Evolutionary conservation across 37 sponge, comb jelly and placozoan species (phyloP).

Genomic region (Beroe ovata): DNA sequence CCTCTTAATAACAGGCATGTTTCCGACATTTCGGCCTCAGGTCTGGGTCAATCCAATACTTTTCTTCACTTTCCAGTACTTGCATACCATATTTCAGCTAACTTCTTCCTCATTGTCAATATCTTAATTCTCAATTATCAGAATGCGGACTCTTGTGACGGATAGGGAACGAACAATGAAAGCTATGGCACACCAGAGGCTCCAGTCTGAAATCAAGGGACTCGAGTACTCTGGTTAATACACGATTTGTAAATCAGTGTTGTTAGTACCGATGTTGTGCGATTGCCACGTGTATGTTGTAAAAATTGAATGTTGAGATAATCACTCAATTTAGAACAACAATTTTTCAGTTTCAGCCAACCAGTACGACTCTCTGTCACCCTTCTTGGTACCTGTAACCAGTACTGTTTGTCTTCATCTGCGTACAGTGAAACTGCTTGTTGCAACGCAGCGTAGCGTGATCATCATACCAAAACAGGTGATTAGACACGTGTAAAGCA

Average conservation of each 20-base stretch:
- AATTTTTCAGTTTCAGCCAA: constrained; percentile 41
- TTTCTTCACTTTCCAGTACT: too few species aligned
- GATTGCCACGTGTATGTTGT: too few species aligned
- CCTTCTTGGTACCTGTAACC: constrained; percentile 56
- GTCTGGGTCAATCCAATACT: too few species aligned
- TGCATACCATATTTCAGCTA: too few species aligned
- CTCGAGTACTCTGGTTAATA: constrained; percentile 50
- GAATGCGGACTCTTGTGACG: neutral
- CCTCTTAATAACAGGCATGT: too few species aligned
- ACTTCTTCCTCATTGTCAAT: too few species aligned
- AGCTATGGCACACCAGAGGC: constrained; percentile 18
- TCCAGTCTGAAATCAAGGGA: constrained; percentile 29
- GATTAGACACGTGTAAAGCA: too few species aligned
- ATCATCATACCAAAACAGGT: constrained; percentile 64
- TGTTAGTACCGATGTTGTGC: too few species aligned
- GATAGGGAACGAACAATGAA: constrained; percentile 41
- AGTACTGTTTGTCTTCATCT: constrained; percentile 63
- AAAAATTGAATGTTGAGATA: too few species aligned
- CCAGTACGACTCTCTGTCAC: constrained; percentile 67
- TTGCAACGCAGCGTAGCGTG: constrained; percentile 59
- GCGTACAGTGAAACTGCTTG: constrained; percentile 42
- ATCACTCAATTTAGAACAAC: neutral
- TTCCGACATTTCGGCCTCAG: too few species aligned
- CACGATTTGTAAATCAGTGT: too few species aligned
- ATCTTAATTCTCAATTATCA: neutral